Percentiles rank a stretch among this genome's conserved stretches.
phyloP scores from a whole-genome alignment of 2,797 vertebrate species.

The Brotogeris chrysoptera region DNA sequence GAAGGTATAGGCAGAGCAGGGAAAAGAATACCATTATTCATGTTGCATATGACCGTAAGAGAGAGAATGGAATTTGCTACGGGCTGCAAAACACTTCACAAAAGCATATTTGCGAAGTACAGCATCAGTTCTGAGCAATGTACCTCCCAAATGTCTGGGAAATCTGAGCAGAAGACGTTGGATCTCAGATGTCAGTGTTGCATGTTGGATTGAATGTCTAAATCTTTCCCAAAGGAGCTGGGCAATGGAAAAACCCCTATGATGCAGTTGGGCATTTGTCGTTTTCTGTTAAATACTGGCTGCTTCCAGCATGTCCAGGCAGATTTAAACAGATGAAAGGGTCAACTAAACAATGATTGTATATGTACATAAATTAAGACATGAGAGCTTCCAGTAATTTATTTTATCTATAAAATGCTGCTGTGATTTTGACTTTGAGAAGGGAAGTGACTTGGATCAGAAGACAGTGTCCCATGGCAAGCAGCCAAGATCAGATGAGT shows the following conservation, averaged over 20 bases:
- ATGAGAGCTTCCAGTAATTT: not conserved
- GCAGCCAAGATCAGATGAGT: not conserved
- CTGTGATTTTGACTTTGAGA: constrained; percentile 12
- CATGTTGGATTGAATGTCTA: not conserved
- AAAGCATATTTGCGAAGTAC: not conserved
- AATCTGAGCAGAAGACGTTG: not conserved
- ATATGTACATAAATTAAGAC: not conserved
- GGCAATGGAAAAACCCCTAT: not conserved
- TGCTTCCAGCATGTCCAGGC: not conserved
- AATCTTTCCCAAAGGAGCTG: not conserved
- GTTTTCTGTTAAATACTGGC: not conserved
- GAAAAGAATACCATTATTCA: not conserved
- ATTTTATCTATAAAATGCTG: not conserved
- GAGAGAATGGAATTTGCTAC: not conserved
- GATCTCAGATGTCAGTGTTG: not conserved
- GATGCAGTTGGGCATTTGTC: not conserved
- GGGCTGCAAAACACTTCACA: not conserved
- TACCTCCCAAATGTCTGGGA: not conserved
- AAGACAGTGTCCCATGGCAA: not conserved
- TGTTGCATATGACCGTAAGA: not conserved
- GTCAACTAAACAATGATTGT: not conserved
- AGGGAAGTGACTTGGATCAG: not conserved
- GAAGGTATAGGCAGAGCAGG: not conserved
- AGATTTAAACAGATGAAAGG: not conserved
- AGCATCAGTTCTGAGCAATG: not conserved